Base-by-base conservation (phyloP, 2,113 vertebrate species). In the Poeciliopsis retropinna region DNA sequence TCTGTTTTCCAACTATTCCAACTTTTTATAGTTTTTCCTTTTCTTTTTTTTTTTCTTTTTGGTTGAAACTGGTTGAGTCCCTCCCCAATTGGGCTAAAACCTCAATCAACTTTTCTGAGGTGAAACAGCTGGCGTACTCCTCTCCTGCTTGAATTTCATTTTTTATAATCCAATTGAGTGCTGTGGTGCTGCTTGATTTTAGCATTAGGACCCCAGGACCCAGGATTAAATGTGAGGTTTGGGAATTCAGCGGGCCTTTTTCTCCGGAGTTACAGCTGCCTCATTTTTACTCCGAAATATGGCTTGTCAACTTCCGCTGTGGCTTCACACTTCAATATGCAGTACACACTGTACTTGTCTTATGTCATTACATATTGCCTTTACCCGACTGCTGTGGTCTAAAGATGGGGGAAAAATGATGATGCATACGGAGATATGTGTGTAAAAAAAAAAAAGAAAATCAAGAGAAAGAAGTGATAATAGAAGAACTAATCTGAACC, bases 161-260 rank as follows among this genome's bases (percentile, higher is more conserved):
- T 74, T 85, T 88, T n/a, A 57, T 86, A 88, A 88, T 87, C 78
- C 85, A 87, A 67, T 86, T 88, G 78, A 86, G 73, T 90, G 84
- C 83, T 66, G 69, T 82, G 87, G 82, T 62, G 68, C 80, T 68
- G 60, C 79, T 79, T 88, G 81, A 91, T 88, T 87, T 68, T 51
- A 83, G 68, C 84, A 86, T 81, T 86, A 87, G 76, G 79, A 86
- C 82, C 14, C 78, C 66, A 57, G 66, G 78, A 41, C 82, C 60
- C 72, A 67, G 72, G 84, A 89, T 88, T 85, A 80, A 85, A 85
- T 86, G 60, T 64, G 31, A 54, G 78, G 62, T 82, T 88, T 85
- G 82, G 61, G 76, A 87, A 86, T 93, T 80, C 76, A 73, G 64
- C 28, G 22, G 27, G 27, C 64, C 22, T 81, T 47, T 47, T 66